Evolutionary conservation across 2,888 invertebrate genomes (phyloP).

Genomic region (Acanthosepion esculentum): DNA sequence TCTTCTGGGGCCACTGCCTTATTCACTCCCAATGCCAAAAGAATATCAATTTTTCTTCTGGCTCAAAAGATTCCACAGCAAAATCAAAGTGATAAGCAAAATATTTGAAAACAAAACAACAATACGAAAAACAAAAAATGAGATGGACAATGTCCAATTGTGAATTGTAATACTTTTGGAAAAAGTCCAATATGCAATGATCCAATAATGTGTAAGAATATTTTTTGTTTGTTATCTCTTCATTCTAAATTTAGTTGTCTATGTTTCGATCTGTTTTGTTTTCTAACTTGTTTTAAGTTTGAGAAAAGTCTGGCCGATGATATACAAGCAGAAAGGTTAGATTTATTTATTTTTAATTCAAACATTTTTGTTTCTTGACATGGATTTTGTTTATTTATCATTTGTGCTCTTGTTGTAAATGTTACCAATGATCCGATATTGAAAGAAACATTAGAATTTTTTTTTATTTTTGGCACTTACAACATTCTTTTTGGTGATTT

Average conservation of each 20-base stretch:
- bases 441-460: too few relatives aligned
- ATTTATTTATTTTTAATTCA: conserved; percentile 11
- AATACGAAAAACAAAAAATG: not conserved
- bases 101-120: not conserved
- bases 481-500: too few relatives aligned
- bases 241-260: not conserved
- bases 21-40: not conserved
- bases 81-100: not conserved
- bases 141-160: not conserved
- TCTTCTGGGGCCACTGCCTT: not conserved
- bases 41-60: not conserved
- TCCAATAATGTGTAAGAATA: not conserved
- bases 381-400: too few relatives aligned
- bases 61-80: not conserved
- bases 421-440: too few relatives aligned
- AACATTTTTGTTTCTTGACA: not conserved
- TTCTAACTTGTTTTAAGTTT: not conserved
- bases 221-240: not conserved
- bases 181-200: not conserved
- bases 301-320: not conserved
- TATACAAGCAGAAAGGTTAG: not conserved
- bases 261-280: not conserved
- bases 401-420: too few relatives aligned
- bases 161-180: not conserved
- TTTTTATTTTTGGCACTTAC: too few relatives aligned